Evolutionary conservation across 2,888 invertebrate genomes (phyloP).

Genomic region (Limnephilus rhombicus): DNA sequence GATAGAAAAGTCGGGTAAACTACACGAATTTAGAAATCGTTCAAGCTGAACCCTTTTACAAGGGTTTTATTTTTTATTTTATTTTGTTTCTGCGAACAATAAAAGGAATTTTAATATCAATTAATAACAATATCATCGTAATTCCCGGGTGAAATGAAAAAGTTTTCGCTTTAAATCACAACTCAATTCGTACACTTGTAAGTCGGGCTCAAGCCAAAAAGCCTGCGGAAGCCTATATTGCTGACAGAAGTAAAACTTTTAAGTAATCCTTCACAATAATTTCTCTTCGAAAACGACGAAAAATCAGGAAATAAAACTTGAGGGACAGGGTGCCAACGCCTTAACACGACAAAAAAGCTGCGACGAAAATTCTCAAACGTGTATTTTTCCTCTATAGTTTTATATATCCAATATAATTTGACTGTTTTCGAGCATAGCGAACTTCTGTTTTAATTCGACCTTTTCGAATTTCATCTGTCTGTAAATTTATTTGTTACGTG

Average conservation of each 20-base stretch:
- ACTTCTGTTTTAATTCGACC: no score
- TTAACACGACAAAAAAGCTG: background rate
- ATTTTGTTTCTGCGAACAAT: no score
- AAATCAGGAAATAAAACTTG: background rate
- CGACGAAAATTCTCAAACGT: background rate
- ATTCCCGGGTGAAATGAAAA: background rate
- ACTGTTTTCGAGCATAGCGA: no score
- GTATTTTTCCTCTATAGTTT: no score
- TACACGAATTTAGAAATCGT: background rate
- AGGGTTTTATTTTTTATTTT: no score
- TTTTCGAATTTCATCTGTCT: no score
- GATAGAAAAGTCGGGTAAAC: background rate
- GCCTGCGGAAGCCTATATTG: background rate
- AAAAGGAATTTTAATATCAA: background rate
- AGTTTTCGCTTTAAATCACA: background rate
- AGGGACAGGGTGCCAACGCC: background rate
- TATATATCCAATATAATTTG: no score
- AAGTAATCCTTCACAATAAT: background rate
- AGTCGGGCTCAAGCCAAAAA: background rate
- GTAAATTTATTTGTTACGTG: no score
- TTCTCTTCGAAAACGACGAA: background rate
- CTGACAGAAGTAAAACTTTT: background rate
- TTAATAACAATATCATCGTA: background rate
- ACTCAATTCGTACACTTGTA: conserved; percentile 1
- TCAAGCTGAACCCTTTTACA: no score